Base-by-base conservation (phyloP, 2,113 vertebrate genomes). In the Ctenodactylus gundi region DNA sequence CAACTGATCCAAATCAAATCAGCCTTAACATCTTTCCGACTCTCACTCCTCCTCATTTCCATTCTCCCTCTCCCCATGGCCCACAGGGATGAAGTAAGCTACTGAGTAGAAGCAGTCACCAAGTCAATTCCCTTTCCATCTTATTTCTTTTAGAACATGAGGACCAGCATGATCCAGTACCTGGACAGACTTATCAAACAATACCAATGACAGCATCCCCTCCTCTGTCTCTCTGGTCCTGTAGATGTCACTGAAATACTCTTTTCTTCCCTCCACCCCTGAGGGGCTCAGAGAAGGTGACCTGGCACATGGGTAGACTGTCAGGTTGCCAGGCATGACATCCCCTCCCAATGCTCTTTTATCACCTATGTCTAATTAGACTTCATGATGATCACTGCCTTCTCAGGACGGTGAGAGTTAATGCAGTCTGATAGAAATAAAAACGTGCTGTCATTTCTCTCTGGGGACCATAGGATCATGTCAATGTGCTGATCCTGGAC, bases 291-390 rank as follows among this genome's bases (percentile, higher is more conserved):
- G 70, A 87, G 67, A 76, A 90, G 36, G 72, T 88, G 39, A 29
- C 46, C 88, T 77, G 60, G 60, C 51, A 70, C 0, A 1, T 34
- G 58, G n/a, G 70, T 7, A 57, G 58, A 68, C 41, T 46, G 67
- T 94, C 36, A 57, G 44, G 53, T n/a, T 70, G 36, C 64, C 72
- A 90, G 39, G 53, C 4, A 4, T 95, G 64, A 85, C 73, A 85
- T 53, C 31, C 46, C 12, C 25, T 31, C 49, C 73, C 0, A 0
- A 8, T 18, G 39, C 20, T 58, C 77, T 91, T 88, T 82, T 2
- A 80, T 70, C 65, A 70, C 34, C 34, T 39, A 36, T 44, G 65
- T 81, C 86, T 94, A 81, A 96, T 20, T 85, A 88, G 92, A 77
- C 49, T 96, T 65, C 76, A 23, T 15, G 29, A 10, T 0, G 1